These are phyloP conservation scores for Eutolmus rufibarbis DNA, from an alignment of 2,888 invertebrate genomes.

Conservation along the genomic window DNA sequence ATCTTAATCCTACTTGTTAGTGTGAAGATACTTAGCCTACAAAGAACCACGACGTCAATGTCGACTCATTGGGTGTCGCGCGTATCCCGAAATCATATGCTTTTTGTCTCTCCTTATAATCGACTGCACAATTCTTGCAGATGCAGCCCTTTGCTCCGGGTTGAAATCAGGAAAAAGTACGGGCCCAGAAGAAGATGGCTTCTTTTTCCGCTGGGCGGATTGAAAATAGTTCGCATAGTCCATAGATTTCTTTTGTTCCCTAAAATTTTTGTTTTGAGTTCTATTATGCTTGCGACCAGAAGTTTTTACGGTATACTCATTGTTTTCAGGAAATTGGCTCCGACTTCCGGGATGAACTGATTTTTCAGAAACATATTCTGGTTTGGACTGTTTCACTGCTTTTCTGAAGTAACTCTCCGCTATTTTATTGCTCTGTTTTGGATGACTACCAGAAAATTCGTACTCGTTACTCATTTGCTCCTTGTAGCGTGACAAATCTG, in stretches of 20 bases:
- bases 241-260: neutral
- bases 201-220: slow-evolving; percentile 41
- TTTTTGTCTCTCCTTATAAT: slow-evolving; percentile 59
- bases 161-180: slow-evolving; percentile 49
- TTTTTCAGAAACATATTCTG: slow-evolving; percentile 54
- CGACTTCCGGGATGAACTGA: slow-evolving; percentile 46
- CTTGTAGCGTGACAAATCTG: slow-evolving; percentile 51
- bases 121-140: slow-evolving; percentile 57
- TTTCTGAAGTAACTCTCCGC: slow-evolving; percentile 51
- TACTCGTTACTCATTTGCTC: slow-evolving; percentile 50
- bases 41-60: neutral
- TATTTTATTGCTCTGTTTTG: slow-evolving; percentile 43
- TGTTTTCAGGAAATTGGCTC: neutral
- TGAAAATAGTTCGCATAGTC: slow-evolving; percentile 59
- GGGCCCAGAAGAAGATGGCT: slow-evolving; percentile 46
- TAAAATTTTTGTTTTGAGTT: slow-evolving; percentile 47
- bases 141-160: slow-evolving; percentile 56
- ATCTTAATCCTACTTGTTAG: neutral
- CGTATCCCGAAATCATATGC: slow-evolving; percentile 57
- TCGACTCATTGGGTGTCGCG: slow-evolving; percentile 46
- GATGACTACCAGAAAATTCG: slow-evolving; percentile 44
- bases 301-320: neutral
- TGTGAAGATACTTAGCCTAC: neutral
- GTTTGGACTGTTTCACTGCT: slow-evolving; percentile 49
- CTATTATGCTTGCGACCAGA: slow-evolving; percentile 54